Evolutionary conservation across 1,140 invertebrate genomes (phyloP).

Genomic region (Caerostris extrusa): DNA sequence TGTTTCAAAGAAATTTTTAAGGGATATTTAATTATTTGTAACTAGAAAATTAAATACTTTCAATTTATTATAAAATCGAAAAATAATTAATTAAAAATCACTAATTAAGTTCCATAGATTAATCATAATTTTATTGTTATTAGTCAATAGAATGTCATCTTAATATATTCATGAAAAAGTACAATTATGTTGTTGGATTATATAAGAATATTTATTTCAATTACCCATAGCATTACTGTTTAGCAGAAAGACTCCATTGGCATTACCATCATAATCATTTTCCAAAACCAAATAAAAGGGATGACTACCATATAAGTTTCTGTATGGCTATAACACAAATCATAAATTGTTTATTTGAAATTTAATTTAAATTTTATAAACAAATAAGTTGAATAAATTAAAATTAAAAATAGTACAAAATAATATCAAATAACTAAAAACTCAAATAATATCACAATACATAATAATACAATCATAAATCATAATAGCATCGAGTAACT

Average conservation of each 20-base stretch:
- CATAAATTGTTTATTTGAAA: not conserved
- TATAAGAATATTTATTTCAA: conserved; percentile 60
- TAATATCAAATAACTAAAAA: too few relatives aligned
- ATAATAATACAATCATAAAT: too few relatives aligned
- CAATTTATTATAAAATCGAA: not conserved
- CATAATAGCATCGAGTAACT: too few relatives aligned
- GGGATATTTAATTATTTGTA: not conserved
- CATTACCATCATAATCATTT: conserved; percentile 82
- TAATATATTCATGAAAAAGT: too few relatives aligned
- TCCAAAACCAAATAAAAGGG: conserved; percentile 91
- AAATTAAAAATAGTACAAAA: too few relatives aligned
- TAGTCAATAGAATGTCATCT: not conserved
- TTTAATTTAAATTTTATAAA: not conserved
- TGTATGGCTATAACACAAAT: conserved; percentile 74
- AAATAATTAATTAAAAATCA: not conserved
- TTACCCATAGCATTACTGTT: conserved; percentile 93
- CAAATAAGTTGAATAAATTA: too few relatives aligned
- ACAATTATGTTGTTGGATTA: too few relatives aligned
- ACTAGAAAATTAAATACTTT: not conserved
- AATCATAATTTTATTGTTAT: not conserved
- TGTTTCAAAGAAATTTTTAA: not conserved
- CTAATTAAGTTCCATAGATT: not conserved
- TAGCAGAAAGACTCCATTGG: conserved; percentile 88
- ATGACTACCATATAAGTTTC: conserved; percentile 91
- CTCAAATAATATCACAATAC: too few relatives aligned